Evolutionary conservation across 2,888 invertebrate species (phyloP).

Genomic region (Monopis laevigella): DNA sequence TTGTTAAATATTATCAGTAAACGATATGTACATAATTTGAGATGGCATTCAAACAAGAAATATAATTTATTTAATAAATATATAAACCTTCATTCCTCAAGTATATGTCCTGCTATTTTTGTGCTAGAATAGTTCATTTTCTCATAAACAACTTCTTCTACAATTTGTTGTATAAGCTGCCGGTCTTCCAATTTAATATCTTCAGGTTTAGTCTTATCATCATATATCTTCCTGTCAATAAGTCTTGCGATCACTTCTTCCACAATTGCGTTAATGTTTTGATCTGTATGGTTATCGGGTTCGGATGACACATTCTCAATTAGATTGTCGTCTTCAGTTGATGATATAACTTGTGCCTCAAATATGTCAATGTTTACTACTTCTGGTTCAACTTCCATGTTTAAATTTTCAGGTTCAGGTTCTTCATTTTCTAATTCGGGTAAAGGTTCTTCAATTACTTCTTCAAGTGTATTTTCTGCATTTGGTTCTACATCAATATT

Average conservation of each 20-base stretch:
- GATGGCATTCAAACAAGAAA: too few relatives aligned
- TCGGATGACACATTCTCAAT: conserved; percentile 1
- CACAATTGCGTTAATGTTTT: conserved; percentile 52
- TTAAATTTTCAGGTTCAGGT: not conserved
- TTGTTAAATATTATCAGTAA: too few relatives aligned
- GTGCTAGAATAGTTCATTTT: conserved; percentile 43
- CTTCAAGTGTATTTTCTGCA: conserved; percentile 16
- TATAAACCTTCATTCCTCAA: too few relatives aligned
- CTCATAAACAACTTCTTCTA: conserved; percentile 54
- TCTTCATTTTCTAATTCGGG: not conserved
- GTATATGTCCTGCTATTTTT: too few relatives aligned
- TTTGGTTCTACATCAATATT: conserved; percentile 6
- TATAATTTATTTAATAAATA: too few relatives aligned
- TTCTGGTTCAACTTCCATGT: conserved; percentile 6
- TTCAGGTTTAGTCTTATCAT: conserved; percentile 59
- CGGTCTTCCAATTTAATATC: conserved; percentile 53
- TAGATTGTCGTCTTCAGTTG: not conserved
- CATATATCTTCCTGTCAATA: conserved; percentile 61
- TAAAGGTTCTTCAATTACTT: conserved; percentile 6
- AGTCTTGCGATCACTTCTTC: conserved; percentile 56
- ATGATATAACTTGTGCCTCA: not conserved
- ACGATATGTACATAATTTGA: too few relatives aligned
- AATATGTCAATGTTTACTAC: conserved; percentile 6
- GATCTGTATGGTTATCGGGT: conserved; percentile 28
- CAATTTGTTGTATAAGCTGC: conserved; percentile 52